Evolutionary conservation across 2,888 invertebrate genomes (phyloP).

Genomic region (Omphaloscelis lunosa): DNA sequence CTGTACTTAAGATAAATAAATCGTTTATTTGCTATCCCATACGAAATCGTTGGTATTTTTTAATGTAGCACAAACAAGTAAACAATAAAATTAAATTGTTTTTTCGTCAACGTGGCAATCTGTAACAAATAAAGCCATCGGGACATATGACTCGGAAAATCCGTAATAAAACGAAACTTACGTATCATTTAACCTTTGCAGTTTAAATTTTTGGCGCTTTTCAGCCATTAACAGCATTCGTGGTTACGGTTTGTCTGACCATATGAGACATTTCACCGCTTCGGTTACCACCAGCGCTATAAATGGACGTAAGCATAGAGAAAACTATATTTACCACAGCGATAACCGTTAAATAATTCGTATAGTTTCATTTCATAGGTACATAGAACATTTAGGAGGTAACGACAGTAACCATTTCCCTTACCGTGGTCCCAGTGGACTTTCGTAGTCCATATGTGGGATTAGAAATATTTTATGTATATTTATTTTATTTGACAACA

Average conservation of each 20-base stretch:
- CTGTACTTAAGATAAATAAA: not conserved
- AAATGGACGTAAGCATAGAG: conserved; percentile 17
- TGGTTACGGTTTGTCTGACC: conserved; percentile 38
- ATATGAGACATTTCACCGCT: conserved; percentile 50
- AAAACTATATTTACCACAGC: conserved; percentile 21
- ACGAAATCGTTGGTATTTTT: conserved; percentile 6
- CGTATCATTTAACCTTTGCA: conserved; percentile 55
- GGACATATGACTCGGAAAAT: conserved; percentile 49
- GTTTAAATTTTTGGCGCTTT: conserved; percentile 54
- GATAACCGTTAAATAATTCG: conserved; percentile 30
- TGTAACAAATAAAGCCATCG: conserved; percentile 41
- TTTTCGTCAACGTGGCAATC: conserved; percentile 29
- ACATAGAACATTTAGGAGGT: conserved; percentile 2
- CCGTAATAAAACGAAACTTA: conserved; percentile 53
- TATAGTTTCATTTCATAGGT: conserved; percentile 22
- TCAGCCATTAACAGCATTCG: conserved; percentile 50
- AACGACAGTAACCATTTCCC: conserved; percentile 16
- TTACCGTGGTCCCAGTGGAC: conserved; percentile 21
- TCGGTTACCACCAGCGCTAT: conserved; percentile 17
- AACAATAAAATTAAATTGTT: conserved; percentile 25
- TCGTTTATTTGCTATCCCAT: not conserved
- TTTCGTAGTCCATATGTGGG: conserved; percentile 19
- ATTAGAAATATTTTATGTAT: conserved; percentile 5
- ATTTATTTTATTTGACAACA: no score
- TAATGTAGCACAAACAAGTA: conserved; percentile 23